Base-by-base conservation (phyloP, 2,888 invertebrate genomes). In the Lucinisca nassula region DNA sequence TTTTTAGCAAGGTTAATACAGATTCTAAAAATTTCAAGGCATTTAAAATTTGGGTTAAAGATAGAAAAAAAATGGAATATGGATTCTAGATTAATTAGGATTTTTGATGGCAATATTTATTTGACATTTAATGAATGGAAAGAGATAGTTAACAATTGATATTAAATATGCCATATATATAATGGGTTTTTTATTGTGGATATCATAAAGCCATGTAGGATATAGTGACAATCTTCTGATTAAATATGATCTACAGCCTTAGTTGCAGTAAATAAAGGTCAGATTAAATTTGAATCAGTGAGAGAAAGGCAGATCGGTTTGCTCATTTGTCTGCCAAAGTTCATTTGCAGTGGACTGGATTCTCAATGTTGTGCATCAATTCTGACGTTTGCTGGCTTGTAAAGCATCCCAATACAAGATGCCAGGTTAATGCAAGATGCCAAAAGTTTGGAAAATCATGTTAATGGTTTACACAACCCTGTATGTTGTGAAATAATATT, bases 201-300 rank as follows among this genome's bases (percentile, higher is more conserved):
- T 67, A 67, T 67, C 67, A 67, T 35, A 35, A 67, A 67, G 32
- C 35, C 67, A 10, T 21, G 35, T 21, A 67, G 67, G 67, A 67
- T 35, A 35, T 21, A 35, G 17, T 67, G 67, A 67, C 67, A 67
- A 35, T 17, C 35, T 6, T 12, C 32, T 21, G 30, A 67, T 67
- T 67, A 67, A 67, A 32, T 67, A 12, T 67, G 67, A 67, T 67
- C 67, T 67, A 67, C 21, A 21, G 35, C 67, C 67, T 67, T 30
- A 3, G 35, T 30, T 30, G 35, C 67, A 32, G 35, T 67, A 35
- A 67, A 67, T 67, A 67, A 67, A 67, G 67, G 67, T 67, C 67
- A 67, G 32, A 67, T 67, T 35, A 67, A 67, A 67, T 67, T 67
- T 32, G 67, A 67, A 67, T 67, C n/a, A 58, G 67, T 35, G 67